Conservation (phyloP, 2,797 vertebrate genomes). For the Gymnopithys bicolor region DNA sequence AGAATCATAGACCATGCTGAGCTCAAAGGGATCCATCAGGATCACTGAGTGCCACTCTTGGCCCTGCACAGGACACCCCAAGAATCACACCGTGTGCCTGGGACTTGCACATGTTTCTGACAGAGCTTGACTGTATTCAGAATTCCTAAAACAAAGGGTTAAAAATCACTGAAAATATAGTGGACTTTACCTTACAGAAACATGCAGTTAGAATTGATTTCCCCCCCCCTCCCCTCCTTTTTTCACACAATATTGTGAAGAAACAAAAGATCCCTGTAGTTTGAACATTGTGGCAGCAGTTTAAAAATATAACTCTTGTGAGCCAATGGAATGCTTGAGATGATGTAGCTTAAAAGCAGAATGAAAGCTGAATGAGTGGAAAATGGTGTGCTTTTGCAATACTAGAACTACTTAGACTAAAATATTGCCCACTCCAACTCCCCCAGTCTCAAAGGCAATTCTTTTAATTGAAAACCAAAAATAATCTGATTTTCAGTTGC, state of each 20-base stretch:
- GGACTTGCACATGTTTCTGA: neutral
- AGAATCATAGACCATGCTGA: neutral
- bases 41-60: neutral
- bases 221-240: neutral
- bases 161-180: neutral
- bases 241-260: neutral
- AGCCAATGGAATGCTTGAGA: neutral
- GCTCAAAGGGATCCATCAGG: neutral
- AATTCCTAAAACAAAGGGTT: slow-evolving; percentile 1
- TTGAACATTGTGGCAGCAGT: neutral
- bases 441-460: neutral
- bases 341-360: neutral
- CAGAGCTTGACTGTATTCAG: neutral
- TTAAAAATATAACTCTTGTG: neutral
- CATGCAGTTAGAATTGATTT: neutral
- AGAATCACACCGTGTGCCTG: neutral
- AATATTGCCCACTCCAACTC: accelerated
- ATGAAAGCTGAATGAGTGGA: neutral
- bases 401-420: neutral
- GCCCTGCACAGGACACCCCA: neutral
- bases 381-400: neutral
- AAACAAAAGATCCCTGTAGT: neutral
- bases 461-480: neutral
- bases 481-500: neutral
- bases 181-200: slow-evolving; percentile 14